Base-by-base conservation (phyloP, 2,113 vertebrate genomes). In the Stomatorhinus ivindoensis region DNA sequence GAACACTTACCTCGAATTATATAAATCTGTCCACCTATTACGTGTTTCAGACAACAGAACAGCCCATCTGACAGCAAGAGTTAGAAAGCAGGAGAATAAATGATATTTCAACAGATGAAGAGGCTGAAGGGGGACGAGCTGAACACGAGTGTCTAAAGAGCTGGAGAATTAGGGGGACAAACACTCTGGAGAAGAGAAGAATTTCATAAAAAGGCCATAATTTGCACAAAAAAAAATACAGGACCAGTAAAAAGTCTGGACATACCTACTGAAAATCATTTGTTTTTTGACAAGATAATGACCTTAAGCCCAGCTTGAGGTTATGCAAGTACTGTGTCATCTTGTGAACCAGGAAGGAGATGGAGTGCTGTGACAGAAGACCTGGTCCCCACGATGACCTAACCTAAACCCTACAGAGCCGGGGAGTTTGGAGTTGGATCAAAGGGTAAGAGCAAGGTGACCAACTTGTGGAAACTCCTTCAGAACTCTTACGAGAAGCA, bases 1-100 rank as follows among this genome's bases (percentile, higher is more conserved):
- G 19, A 53, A 39, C 31, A 96, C 98, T 98, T 96, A 99, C 98
- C 98, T 98, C 97, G 97, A 95, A 99, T 99, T 96, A 99, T 97
- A 97, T 99, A 99, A 96, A 99, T 97, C 96, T 99, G 98, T 95
- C 98, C 98, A 95, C 98, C 97, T 96, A 99, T 97, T 94, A 99
- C 98, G 96, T 98, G 98, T 97, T 99, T 99, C 95, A 99, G 97
- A 97, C 98, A 99, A 99, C 98, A 99, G 98, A 99, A 99, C 97
- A 99, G 97, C 96, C 98, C 97, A 48, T 99, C 98, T 99, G 98
- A 99, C 96, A 97, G 98, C 97, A 96, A 95, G 96, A 96, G 96
- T 97, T 97, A 97, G 97, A 96, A 97, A 97, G 97, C 97, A 97
- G 97, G 96, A 97, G 97, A 96, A 97, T 94, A 94, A 97, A 96